phyloP scores from a whole-genome alignment of 2,797 vertebrate genomes.

The Astyanax mexicanus region DNA sequence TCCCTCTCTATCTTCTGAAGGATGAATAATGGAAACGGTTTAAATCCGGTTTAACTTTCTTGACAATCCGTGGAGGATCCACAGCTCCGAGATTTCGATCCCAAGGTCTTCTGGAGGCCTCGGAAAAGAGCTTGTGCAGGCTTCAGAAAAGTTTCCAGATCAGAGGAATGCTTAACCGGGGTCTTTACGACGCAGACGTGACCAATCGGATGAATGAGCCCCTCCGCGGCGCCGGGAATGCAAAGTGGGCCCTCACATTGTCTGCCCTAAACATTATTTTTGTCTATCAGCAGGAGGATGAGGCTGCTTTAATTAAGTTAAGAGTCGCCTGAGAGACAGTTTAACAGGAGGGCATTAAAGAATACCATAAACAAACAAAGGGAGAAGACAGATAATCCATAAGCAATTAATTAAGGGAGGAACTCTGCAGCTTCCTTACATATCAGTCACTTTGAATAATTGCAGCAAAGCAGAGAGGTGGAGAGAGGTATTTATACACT shows the following conservation, averaged over 20 bases:
- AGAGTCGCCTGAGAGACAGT: slow-evolving; percentile 70
- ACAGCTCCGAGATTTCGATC: slow-evolving; percentile 22
- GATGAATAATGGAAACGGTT: slow-evolving; percentile 31
- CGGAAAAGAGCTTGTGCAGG: slow-evolving; percentile 55
- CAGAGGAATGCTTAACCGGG: slow-evolving; percentile 59
- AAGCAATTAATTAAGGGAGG: slow-evolving; percentile 75
- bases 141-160: slow-evolving; percentile 60
- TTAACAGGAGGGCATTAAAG: slow-evolving; percentile 68
- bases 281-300: slow-evolving; percentile 52
- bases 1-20: slow-evolving; percentile 24
- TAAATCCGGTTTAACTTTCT: slow-evolving; percentile 45
- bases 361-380: slow-evolving; percentile 76
- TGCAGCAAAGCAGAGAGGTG: slow-evolving; percentile 60
- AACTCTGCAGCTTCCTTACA: slow-evolving; percentile 60
- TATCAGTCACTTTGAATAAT: slow-evolving; percentile 71
- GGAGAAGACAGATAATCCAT: slow-evolving; percentile 79
- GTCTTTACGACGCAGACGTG: slow-evolving; percentile 41
- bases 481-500: slow-evolving; percentile 55
- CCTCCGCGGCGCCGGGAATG: slow-evolving; percentile 48
- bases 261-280: slow-evolving; percentile 62
- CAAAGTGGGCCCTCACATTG: slow-evolving; percentile 46
- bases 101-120: slow-evolving; percentile 45
- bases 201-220: slow-evolving; percentile 45
- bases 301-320: slow-evolving; percentile 71
- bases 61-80: slow-evolving; percentile 7